Evolutionary conservation across 2,113 vertebrate genomes (phyloP).

Genomic region (Rhinogobius similis): DNA sequence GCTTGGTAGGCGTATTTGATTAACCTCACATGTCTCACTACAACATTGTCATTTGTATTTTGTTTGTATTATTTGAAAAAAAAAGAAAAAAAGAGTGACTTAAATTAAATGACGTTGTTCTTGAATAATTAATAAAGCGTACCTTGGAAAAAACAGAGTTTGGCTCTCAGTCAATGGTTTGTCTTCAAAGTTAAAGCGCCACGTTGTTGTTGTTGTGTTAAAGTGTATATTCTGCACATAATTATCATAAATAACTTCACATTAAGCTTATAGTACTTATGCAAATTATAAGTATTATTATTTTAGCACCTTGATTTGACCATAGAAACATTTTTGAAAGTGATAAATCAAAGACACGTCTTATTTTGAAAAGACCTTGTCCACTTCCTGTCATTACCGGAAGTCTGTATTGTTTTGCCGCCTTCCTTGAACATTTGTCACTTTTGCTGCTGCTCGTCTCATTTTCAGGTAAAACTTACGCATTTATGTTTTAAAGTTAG

Average conservation of each 20-base stretch:
- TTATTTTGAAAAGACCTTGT: background rate
- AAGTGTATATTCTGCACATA: background rate
- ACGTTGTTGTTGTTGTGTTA: background rate
- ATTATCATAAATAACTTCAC: background rate
- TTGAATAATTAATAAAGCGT: constrained; percentile 25
- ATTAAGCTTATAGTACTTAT: background rate
- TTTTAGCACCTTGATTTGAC: background rate
- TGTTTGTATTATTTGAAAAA: constrained; percentile 7
- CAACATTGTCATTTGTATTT: background rate
- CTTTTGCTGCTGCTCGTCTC: background rate
- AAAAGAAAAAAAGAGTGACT: constrained; percentile 13
- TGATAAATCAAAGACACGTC: background rate
- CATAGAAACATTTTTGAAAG: background rate
- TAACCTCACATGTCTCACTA: background rate
- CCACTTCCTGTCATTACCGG: background rate
- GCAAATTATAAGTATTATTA: too few species aligned
- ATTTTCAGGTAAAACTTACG: background rate
- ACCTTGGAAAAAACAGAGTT: background rate
- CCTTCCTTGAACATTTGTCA: constrained; percentile 6
- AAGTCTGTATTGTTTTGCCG: background rate
- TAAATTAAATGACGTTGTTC: constrained; percentile 21
- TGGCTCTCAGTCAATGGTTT: background rate
- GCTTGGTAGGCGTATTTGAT: background rate
- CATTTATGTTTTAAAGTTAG: background rate
- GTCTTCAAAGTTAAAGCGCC: background rate